These are phyloP conservation scores for Acrocyrtus sp. DNA, from an alignment of 2,888 invertebrate genomes.

Conservation along the genomic window DNA sequence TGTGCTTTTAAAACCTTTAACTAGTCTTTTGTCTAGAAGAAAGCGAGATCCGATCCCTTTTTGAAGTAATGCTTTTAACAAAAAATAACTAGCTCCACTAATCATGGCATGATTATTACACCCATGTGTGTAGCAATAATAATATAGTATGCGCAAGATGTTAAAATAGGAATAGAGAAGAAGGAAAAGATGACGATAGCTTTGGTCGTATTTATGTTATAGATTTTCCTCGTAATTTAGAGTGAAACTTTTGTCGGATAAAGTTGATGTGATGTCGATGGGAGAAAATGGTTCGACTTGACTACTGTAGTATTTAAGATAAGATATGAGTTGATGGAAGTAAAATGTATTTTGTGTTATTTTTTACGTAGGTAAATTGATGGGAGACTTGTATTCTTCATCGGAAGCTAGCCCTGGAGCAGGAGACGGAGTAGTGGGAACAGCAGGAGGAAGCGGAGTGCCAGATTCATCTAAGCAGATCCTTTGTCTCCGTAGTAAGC, in stretches of 20 bases:
- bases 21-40: too few species aligned
- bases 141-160: background rate
- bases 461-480: slow-evolving; percentile 21
- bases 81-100: too few species aligned
- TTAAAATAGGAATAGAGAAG: background rate
- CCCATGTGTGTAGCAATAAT: background rate
- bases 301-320: slow-evolving; percentile 11
- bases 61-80: too few species aligned
- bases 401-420: slow-evolving; percentile 24
- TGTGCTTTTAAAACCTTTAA: too few species aligned
- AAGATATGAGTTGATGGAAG: slow-evolving; percentile 12
- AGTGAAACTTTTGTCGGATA: slow-evolving; percentile 15
- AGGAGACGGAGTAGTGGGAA: background rate
- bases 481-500: slow-evolving; percentile 45
- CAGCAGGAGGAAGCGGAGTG: slow-evolving; percentile 21
- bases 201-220: background rate
- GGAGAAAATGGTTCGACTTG: background rate
- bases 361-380: slow-evolving; percentile 37
- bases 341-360: slow-evolving; percentile 1
- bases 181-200: background rate
- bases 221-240: slow-evolving; percentile 23
- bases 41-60: too few species aligned
- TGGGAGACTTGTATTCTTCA: slow-evolving; percentile 38
- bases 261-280: slow-evolving; percentile 5
- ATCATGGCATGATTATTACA: background rate